Evolutionary conservation across 1,140 invertebrate genomes (phyloP).

Genomic region (Atta colombica): DNA sequence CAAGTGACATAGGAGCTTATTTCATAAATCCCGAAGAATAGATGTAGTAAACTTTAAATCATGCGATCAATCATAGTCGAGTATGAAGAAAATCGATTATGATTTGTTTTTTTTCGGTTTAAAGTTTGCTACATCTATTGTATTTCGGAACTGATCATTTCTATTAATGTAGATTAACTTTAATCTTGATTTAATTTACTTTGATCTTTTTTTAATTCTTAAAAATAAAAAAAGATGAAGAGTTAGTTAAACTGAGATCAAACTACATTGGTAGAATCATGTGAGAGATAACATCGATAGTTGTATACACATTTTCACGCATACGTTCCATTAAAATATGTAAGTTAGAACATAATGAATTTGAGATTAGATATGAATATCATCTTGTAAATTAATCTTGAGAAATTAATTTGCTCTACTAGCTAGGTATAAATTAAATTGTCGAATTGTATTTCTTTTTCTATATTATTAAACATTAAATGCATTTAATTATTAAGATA

Average conservation of each 20-base stretch:
- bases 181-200: too few species aligned
- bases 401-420: constrained; percentile 32
- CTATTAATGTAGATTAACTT: too few species aligned
- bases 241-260: too few species aligned
- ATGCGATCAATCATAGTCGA: too few species aligned
- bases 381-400: constrained; percentile 33
- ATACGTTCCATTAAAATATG: constrained; percentile 34
- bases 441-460: constrained; percentile 15
- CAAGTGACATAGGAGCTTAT: constrained; percentile 36
- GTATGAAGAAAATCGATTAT: too few species aligned
- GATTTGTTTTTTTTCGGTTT: too few species aligned
- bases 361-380: constrained; percentile 35
- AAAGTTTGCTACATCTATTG: too few species aligned
- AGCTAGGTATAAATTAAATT: constrained; percentile 1
- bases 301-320: constrained; percentile 24
- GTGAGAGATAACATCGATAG: background rate
- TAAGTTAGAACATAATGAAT: constrained; percentile 31
- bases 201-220: too few species aligned
- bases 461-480: background rate
- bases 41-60: too few species aligned
- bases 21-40: background rate
- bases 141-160: too few species aligned
- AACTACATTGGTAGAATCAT: too few species aligned
- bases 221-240: too few species aligned
- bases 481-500: background rate